A percentile compares a stretch with the other conserved stretches of the same genome.
These are phyloP conservation scores for Campoplex capitator DNA, from an alignment of 2,888 invertebrate genomes.

Conservation along the genomic window DNA sequence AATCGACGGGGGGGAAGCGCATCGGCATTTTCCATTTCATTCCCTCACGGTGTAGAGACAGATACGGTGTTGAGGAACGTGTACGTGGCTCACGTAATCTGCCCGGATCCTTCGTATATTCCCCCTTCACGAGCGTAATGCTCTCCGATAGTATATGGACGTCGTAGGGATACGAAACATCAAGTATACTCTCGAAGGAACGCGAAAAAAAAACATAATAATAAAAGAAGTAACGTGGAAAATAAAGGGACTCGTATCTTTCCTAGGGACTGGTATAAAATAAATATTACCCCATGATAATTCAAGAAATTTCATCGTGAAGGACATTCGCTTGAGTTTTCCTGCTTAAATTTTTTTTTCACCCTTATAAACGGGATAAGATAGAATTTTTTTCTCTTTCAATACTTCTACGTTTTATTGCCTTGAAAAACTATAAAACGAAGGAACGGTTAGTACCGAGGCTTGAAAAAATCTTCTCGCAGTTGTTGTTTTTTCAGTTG, in stretches of 20 bases:
- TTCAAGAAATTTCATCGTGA: constrained; percentile 37
- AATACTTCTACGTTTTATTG: neutral
- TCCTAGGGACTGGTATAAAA: constrained; percentile 1
- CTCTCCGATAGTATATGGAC: constrained; percentile 40
- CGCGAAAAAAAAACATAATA: neutral
- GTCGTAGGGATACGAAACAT: constrained; percentile 2
- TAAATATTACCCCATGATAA: constrained; percentile 26
- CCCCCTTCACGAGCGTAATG: constrained; percentile 36
- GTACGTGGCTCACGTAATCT: constrained; percentile 37
- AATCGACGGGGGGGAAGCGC: constrained; percentile 58
- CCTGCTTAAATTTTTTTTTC: constrained; percentile 34
- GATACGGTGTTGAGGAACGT: constrained; percentile 24
- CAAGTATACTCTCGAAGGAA: neutral
- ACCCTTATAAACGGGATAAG: neutral
- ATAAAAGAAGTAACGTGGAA: constrained; percentile 9
- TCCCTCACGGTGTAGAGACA: constrained; percentile 23
- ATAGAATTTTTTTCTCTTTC: neutral
- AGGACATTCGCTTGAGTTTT: constrained; percentile 31
- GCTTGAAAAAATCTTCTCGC: neutral
- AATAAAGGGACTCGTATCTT: constrained; percentile 3
- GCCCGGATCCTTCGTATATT: constrained; percentile 27
- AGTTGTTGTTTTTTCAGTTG: neutral
- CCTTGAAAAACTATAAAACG: no score
- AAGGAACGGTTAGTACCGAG: neutral
- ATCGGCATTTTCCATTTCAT: constrained; percentile 48